Evolutionary conservation across 2,797 vertebrate species (phyloP).

Genomic region (Cossypha heuglini): DNA sequence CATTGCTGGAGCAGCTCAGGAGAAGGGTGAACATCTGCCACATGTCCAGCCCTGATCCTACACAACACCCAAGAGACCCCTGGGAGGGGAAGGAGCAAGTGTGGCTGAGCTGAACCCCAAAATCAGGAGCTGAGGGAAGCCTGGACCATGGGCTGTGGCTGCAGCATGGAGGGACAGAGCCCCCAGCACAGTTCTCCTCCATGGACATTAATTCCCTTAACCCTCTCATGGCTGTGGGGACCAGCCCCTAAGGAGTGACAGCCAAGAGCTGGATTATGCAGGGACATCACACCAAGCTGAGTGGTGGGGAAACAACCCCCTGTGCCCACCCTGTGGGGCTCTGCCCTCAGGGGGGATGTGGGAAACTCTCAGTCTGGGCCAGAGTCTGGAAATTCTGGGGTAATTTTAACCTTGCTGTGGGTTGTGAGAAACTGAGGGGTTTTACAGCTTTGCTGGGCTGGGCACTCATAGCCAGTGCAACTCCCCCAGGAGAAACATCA

Average conservation of each 20-base stretch:
- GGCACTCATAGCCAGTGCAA: not conserved
- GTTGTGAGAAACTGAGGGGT: slow-evolving; percentile 51
- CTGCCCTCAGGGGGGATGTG: not conserved
- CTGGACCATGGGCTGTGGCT: not conserved
- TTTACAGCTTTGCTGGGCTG: not conserved
- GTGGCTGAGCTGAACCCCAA: not conserved
- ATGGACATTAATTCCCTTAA: rapidly evolving
- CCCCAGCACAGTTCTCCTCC: not conserved
- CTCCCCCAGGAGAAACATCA: not conserved
- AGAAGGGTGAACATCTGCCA: not conserved
- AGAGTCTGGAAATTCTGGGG: slow-evolving; percentile 56
- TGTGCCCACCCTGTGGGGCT: not conserved
- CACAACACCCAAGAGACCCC: not conserved
- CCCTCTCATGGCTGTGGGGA: rapidly evolving
- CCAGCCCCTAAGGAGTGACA: rapidly evolving
- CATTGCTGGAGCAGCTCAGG: rapidly evolving
- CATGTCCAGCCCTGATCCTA: not conserved
- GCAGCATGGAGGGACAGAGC: rapidly evolving
- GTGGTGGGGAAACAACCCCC: rapidly evolving
- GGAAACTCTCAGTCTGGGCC: not conserved
- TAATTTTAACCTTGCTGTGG: slow-evolving; percentile 43
- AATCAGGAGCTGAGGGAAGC: not conserved
- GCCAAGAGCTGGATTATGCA: rapidly evolving
- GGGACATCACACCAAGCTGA: not conserved
- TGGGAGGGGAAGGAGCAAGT: not conserved